A percentile compares a stretch with the other conserved stretches of the same genome.
phyloP scores from a whole-genome alignment of 2,888 invertebrate genomes.

The Silvanus unidentatus region DNA sequence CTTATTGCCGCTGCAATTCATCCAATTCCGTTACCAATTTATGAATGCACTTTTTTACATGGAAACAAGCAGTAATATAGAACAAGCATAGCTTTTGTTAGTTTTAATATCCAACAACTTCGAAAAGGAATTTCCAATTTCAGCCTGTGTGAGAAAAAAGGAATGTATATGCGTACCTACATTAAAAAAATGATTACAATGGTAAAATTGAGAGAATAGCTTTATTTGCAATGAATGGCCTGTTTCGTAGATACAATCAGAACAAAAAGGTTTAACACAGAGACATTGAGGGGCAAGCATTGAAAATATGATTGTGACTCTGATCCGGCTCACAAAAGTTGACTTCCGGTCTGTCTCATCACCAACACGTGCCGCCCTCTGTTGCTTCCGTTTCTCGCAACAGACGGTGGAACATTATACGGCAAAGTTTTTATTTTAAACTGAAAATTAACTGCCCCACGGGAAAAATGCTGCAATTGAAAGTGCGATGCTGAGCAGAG shows the following conservation, averaged over 20 bases:
- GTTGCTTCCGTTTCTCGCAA: constrained; percentile 33
- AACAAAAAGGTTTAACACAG: background rate
- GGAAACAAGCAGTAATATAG: background rate
- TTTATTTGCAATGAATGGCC: constrained; percentile 1
- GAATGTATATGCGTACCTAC: too few relatives aligned
- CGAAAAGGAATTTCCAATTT: too few relatives aligned
- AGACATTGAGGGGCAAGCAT: constrained; percentile 19
- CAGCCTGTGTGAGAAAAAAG: too few relatives aligned
- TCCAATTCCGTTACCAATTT: constrained; percentile 15
- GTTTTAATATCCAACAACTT: too few relatives aligned
- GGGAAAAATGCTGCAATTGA: too few relatives aligned
- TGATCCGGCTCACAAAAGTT: constrained; percentile 40
- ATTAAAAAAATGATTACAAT: too few relatives aligned
- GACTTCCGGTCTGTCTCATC: constrained; percentile 42
- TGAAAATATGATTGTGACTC: constrained; percentile 35
- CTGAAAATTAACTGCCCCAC: too few relatives aligned
- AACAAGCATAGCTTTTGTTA: too few relatives aligned
- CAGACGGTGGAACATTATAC: constrained; percentile 12
- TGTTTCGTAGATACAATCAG: constrained; percentile 13
- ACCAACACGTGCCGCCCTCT: constrained; percentile 42
- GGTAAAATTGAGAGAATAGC: too few relatives aligned
- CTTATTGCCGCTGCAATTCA: constrained; percentile 1
- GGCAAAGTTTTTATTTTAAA: background rate
- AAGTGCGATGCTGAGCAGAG: too few relatives aligned
- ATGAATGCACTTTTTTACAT: background rate